A percentile compares a stretch with the other conserved stretches of the same genome.
These are phyloP conservation scores for Dastarcus helophoroides DNA, from an alignment of 2,888 invertebrate species.

Conservation along the genomic window DNA sequence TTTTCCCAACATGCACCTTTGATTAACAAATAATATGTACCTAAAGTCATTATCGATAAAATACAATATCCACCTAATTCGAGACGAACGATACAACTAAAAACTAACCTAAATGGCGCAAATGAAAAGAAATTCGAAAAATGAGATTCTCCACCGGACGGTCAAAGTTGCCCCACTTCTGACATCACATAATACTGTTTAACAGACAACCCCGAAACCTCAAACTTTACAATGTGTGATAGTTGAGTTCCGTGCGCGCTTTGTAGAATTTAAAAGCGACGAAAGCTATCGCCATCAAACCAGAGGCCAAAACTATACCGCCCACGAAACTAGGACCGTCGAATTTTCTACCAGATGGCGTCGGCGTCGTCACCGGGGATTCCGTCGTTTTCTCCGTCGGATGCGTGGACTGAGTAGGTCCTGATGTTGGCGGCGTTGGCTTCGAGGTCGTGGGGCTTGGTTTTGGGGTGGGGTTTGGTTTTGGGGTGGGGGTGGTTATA, in stretches of 20 bases:
- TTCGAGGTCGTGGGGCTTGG: conserved; percentile 11
- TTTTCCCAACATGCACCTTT: no score
- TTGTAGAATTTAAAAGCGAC: conserved; percentile 83
- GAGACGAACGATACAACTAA: no score
- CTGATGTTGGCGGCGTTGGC: conserved; percentile 18
- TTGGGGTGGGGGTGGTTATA: conserved; percentile 10
- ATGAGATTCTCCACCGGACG: no score
- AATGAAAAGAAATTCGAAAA: no score
- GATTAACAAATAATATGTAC: no score
- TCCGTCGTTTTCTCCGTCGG: conserved; percentile 16
- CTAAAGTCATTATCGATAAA: no score
- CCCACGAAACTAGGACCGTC: conserved; percentile 72
- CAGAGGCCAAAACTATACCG: conserved; percentile 72
- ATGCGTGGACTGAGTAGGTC: conserved; percentile 21
- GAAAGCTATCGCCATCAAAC: conserved; percentile 67
- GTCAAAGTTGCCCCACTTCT: no score
- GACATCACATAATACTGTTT: no score
- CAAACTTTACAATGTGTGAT: conserved; percentile 67
- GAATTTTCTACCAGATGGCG: conserved; percentile 40
- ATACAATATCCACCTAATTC: no score
- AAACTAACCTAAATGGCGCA: no score
- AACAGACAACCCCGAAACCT: no score
- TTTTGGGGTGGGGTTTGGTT: conserved; percentile 11
- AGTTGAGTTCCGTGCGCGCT: conserved; percentile 73
- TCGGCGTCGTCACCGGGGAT: conserved; percentile 15